Evolutionary conservation across 2,113 vertebrate species (phyloP).

Genomic region (Solenodon paradoxus): DNA sequence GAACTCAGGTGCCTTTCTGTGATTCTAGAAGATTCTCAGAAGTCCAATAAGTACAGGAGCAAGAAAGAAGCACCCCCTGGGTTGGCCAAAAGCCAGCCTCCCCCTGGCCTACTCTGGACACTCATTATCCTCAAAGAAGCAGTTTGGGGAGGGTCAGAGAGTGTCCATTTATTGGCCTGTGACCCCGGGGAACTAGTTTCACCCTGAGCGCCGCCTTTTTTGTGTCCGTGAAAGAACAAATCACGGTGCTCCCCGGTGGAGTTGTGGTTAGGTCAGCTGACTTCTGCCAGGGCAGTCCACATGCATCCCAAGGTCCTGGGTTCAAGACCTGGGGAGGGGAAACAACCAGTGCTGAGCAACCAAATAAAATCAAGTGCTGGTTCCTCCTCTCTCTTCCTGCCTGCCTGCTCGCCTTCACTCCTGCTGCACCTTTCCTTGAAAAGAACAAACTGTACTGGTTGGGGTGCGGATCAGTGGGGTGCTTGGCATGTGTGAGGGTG

Average conservation of each 20-base stretch:
- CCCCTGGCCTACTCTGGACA: rapidly evolving
- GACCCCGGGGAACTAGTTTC: background rate
- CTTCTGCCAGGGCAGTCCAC: no score
- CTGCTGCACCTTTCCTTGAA: background rate
- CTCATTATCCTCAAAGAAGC: rapidly evolving
- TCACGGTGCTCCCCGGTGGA: no score
- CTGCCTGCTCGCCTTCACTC: no score
- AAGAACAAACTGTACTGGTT: background rate
- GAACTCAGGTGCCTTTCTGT: background rate
- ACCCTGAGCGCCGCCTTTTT: background rate
- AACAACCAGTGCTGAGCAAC: no score
- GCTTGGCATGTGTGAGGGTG: no score
- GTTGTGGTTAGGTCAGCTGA: no score
- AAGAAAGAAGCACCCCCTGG: rapidly evolving
- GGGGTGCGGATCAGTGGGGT: background rate
- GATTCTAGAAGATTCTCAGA: background rate
- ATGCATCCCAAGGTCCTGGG: no score
- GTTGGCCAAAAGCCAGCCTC: background rate
- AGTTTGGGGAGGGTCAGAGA: rapidly evolving
- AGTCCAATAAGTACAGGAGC: background rate
- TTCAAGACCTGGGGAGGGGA: no score
- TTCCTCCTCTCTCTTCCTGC: no score
- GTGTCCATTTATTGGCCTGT: rapidly evolving
- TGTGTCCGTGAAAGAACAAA: no score
- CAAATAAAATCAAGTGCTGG: no score